Conservation (phyloP, 2,113 vertebrate species). For the Lipotes vexillifer region DNA sequence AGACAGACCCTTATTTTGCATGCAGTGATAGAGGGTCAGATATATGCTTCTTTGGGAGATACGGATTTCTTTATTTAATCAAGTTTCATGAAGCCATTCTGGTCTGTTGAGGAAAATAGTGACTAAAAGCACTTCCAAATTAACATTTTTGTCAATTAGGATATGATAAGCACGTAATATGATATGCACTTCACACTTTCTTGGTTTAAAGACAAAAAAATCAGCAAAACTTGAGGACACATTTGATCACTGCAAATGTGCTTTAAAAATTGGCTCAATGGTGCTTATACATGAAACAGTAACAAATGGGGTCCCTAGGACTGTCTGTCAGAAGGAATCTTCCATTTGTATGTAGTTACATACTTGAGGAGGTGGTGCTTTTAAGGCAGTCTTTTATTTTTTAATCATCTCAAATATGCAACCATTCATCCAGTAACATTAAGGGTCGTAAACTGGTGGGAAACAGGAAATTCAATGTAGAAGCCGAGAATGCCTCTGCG, state of each 20-base stretch:
- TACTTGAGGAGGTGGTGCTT: slow-evolving; percentile 40
- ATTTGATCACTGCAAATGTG: slow-evolving; percentile 8
- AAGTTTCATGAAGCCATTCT: slow-evolving; percentile 17
- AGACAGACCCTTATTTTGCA: slow-evolving; percentile 14
- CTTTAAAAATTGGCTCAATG: slow-evolving; percentile 42
- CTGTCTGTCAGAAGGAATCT: background rate
- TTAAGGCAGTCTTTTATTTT: slow-evolving; percentile 37
- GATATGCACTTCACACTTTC: background rate
- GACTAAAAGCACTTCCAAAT: slow-evolving; percentile 35
- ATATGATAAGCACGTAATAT: background rate
- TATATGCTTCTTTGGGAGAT: background rate
- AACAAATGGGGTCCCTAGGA: background rate
- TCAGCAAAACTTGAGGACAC: slow-evolving; percentile 12
- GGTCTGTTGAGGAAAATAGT: slow-evolving; percentile 2
- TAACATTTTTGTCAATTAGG: background rate
- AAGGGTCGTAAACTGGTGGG: slow-evolving; percentile 43
- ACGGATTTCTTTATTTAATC: background rate
- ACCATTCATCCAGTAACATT: slow-evolving; percentile 23
- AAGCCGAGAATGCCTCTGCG: background rate
- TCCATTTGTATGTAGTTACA: slow-evolving; percentile 35
- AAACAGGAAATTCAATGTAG: slow-evolving; percentile 40
- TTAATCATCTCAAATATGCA: slow-evolving; percentile 55
- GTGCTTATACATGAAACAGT: slow-evolving; percentile 25
- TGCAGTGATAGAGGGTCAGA: background rate
- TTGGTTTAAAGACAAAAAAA: slow-evolving; percentile 13